Base-by-base conservation (phyloP, 2,888 invertebrate genomes). In the Epinotia ramella region DNA sequence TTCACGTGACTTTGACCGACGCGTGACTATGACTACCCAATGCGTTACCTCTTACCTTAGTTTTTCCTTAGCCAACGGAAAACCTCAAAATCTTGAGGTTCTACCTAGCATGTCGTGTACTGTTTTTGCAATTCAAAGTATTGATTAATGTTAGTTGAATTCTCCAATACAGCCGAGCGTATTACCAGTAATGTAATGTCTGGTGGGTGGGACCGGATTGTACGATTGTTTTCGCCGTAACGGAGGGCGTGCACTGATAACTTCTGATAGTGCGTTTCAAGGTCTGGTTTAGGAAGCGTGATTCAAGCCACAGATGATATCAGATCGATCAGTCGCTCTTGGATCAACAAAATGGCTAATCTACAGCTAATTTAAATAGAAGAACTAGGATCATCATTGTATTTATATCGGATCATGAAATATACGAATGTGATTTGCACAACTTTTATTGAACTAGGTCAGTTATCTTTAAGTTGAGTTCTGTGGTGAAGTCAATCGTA, bases 241-340 rank as follows among this genome's bases (percentile, higher is more conserved):
- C 57, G 53, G n/a, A n/a, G 56, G n/a, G 49, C 62, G n/a, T 2
- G 18, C 12, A 28, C 33, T 73, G 74, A 75, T 75, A 75, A 60
- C 16, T 33, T n/a, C 16, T 59, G 74, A 74, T 70, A 74, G 59
- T 33, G 46, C 11, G 16, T 46, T 53, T 65, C 65, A 75, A 75
- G 66, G 64, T 59, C 40, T 33, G 16, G 24, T 53, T 7, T n/a
- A 63, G 56, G 64, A 64, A 71, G 24, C 18, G 18, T 71, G 53
- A 57, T 59, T 70, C 49, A 16, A 69, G 24, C 60, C 5, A 40
- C 20, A 33, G 12, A 49, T 56, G 18, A 28, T 63, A 40, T 40
- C 20, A 20, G 20, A 20, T 20, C 20, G 12, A 20, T 2, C 57
- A 3, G 4, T 16, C 20, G 7, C 20, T 57, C 59, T 57, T 44